phyloP scores from a whole-genome alignment of 2,797 vertebrate species.

The Helostoma temminkii region DNA sequence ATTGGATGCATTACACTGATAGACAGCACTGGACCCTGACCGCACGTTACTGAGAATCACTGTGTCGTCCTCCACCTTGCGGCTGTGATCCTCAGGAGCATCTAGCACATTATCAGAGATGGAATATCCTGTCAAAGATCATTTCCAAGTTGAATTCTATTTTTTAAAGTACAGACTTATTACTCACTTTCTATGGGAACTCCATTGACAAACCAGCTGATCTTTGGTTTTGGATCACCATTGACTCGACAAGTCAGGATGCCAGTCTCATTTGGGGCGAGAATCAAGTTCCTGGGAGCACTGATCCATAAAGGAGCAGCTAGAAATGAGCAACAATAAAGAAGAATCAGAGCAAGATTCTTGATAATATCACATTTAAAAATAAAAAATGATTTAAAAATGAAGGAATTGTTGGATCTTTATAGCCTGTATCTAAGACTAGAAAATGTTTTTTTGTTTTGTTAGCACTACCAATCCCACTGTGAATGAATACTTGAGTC shows the following conservation, averaged over 20 bases:
- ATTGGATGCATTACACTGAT: slow-evolving; percentile 97
- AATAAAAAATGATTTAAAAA: too few species aligned
- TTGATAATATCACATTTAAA: too few species aligned
- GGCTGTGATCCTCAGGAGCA: slow-evolving; percentile 88
- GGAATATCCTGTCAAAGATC: background rate
- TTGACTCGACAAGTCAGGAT: slow-evolving; percentile 90
- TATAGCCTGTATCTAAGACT: too few species aligned
- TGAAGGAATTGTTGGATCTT: too few species aligned
- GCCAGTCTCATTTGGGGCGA: slow-evolving; percentile 94
- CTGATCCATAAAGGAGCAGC: slow-evolving; percentile 97
- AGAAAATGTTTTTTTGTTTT: too few species aligned
- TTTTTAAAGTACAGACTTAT: background rate
- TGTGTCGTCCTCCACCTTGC: slow-evolving; percentile 90
- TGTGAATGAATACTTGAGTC: too few species aligned
- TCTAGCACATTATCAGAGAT: slow-evolving; percentile 77
- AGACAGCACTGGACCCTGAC: slow-evolving; percentile 92
- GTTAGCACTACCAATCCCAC: too few species aligned
- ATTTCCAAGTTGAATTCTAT: slow-evolving; percentile 1
- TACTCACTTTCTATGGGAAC: slow-evolving; percentile 92
- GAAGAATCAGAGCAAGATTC: too few species aligned
- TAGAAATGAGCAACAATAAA: slow-evolving; percentile 53
- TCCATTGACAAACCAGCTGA: slow-evolving; percentile 93
- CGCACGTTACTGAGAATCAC: slow-evolving; percentile 92
- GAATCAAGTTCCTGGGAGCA: slow-evolving; percentile 91
- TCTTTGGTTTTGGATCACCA: slow-evolving; percentile 91